A percentile compares a stretch with the other conserved stretches of the same genome.
phyloP scores from a whole-genome alignment of 2,888 invertebrate genomes.

The Ormyrus thymus region DNA sequence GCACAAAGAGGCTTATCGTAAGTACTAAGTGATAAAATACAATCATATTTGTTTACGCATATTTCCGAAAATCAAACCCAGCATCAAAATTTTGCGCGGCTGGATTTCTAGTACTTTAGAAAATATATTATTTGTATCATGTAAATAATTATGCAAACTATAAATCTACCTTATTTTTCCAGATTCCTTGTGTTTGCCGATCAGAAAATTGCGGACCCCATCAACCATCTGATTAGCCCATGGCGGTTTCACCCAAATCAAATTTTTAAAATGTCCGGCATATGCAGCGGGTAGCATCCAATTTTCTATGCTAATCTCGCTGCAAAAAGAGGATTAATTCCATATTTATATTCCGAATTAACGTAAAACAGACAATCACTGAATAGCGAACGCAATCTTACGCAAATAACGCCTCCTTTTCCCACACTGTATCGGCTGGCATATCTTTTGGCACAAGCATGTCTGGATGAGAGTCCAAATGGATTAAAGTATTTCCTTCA shows the following conservation, averaged over 20 bases:
- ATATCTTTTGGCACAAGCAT: conserved; percentile 88
- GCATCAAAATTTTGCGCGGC: no score
- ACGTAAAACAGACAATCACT: no score
- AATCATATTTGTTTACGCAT: no score
- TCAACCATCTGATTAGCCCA: conserved; percentile 91
- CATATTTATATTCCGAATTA: neutral
- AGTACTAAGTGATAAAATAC: no score
- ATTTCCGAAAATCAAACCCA: no score
- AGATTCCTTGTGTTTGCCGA: conserved; percentile 84
- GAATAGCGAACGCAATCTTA: conserved; percentile 59
- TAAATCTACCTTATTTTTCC: conserved; percentile 76
- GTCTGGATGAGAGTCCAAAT: conserved; percentile 95
- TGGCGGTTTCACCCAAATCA: conserved; percentile 92
- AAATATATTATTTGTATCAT: no score
- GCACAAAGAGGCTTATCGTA: no score
- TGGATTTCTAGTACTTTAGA: no score
- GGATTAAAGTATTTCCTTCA: conserved; percentile 84
- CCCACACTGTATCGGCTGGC: conserved; percentile 84
- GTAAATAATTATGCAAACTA: no score
- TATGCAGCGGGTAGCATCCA: conserved; percentile 94
- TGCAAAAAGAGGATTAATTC: conserved; percentile 57
- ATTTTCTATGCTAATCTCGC: conserved; percentile 89
- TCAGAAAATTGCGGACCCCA: conserved; percentile 81
- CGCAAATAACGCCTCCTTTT: conserved; percentile 83
- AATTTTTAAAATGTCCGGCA: conserved; percentile 86